phyloP scores from a whole-genome alignment of 2,113 vertebrate species.

The Haemorhous mexicanus region DNA sequence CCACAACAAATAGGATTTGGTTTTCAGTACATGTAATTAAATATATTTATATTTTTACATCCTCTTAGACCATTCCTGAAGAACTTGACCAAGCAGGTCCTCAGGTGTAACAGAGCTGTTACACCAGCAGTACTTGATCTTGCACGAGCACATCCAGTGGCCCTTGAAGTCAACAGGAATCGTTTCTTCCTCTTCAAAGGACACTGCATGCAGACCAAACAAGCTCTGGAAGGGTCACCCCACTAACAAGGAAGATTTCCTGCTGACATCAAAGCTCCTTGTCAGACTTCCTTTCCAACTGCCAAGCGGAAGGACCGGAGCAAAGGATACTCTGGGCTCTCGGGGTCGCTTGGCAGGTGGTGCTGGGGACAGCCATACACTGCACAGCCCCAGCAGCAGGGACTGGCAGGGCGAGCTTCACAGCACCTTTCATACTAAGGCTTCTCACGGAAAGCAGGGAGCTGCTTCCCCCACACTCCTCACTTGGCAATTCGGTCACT shows the following conservation, averaged over 20 bases:
- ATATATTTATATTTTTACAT: slow-evolving; percentile 63
- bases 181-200: background rate
- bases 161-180: background rate
- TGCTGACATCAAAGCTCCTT: background rate
- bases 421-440: background rate
- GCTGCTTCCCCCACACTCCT: background rate
- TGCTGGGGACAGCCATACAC: accelerated
- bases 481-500: background rate
- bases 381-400: background rate
- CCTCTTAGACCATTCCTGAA: slow-evolving; percentile 46
- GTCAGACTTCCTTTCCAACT: background rate
- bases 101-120: background rate
- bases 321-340: background rate
- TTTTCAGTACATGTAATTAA: slow-evolving; percentile 41
- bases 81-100: slow-evolving; percentile 5
- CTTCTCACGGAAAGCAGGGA: background rate
- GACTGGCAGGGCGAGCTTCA: background rate
- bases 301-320: background rate
- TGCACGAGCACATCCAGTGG: background rate
- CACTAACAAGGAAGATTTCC: background rate
- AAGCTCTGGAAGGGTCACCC: background rate
- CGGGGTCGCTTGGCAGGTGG: background rate
- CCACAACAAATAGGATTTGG: slow-evolving; percentile 26
- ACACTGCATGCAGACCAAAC: background rate
- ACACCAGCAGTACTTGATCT: background rate